Evolutionary conservation across 2,113 vertebrate genomes (phyloP).

Genomic region (Haplochromis vanheusdeni): DNA sequence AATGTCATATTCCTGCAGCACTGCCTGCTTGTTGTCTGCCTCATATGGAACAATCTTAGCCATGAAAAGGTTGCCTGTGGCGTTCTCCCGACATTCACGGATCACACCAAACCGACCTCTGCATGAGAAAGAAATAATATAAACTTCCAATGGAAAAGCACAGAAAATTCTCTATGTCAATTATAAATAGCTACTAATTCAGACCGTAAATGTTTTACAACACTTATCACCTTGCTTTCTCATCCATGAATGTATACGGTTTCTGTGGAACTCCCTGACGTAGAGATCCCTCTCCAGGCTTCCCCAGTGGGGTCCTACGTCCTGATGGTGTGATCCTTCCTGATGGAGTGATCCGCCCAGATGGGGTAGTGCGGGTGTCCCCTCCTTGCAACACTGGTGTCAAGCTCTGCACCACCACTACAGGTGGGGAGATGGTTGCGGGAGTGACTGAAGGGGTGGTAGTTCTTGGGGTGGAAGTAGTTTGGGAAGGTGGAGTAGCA

Average conservation of each 20-base stretch:
- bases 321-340: slow-evolving; percentile 60
- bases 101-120: slow-evolving; percentile 96
- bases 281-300: slow-evolving; percentile 71
- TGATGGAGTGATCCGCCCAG: slow-evolving; percentile 51
- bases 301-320: slow-evolving; percentile 61
- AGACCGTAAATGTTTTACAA: background rate
- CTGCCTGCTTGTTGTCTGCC: slow-evolving; percentile 79
- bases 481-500: slow-evolving; percentile 12
- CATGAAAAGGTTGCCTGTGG: slow-evolving; percentile 89
- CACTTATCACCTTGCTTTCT: slow-evolving; percentile 86
- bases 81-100: slow-evolving; percentile 90
- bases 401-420: slow-evolving; percentile 69
- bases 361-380: slow-evolving; percentile 45
- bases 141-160: background rate
- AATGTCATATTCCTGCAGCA: slow-evolving; percentile 94
- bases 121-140: background rate
- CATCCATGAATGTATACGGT: slow-evolving; percentile 96
- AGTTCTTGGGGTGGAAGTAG: background rate
- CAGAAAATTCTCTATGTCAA: background rate
- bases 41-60: slow-evolving; percentile 95
- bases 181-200: background rate
- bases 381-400: slow-evolving; percentile 62
- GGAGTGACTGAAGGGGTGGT: slow-evolving; percentile 10
- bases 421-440: slow-evolving; percentile 42
- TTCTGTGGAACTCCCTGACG: slow-evolving; percentile 93